Evolutionary conservation across 1,140 invertebrate species (phyloP).

Genomic region (Tetramorium simillimum): DNA sequence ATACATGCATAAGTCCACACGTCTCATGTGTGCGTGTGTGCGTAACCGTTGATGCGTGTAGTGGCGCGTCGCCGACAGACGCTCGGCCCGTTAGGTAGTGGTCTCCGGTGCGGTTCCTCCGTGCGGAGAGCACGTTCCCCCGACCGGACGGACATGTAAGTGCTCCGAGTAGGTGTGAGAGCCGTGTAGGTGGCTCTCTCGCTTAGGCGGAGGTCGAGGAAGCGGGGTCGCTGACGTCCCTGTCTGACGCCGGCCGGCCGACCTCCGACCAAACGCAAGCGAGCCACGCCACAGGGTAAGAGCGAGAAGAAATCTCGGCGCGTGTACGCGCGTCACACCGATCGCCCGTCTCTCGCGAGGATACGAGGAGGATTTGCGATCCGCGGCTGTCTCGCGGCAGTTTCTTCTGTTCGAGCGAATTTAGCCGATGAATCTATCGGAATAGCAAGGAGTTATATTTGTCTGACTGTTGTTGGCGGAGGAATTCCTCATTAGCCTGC

Average conservation of each 20-base stretch:
- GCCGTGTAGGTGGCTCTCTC: slow-evolving; percentile 72
- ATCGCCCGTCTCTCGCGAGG: background rate
- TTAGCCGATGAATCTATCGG: background rate
- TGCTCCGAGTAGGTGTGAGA: slow-evolving; percentile 59
- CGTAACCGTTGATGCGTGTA: slow-evolving; percentile 42
- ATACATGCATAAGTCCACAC: background rate
- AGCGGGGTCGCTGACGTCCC: slow-evolving; percentile 52
- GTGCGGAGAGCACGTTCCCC: slow-evolving; percentile 39
- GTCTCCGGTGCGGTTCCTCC: slow-evolving; percentile 54
- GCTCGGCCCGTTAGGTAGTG: slow-evolving; percentile 49
- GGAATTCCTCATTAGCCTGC: background rate
- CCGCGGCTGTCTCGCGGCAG: background rate
- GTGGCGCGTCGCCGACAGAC: slow-evolving; percentile 43
- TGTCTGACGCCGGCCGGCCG: background rate
- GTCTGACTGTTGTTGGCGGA: background rate
- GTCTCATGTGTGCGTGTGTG: background rate
- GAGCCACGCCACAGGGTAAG: slow-evolving; percentile 39
- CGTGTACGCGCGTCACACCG: background rate
- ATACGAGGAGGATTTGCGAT: background rate
- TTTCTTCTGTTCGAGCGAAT: background rate
- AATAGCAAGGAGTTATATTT: background rate
- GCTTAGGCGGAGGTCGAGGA: slow-evolving; percentile 63
- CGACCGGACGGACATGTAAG: slow-evolving; percentile 32
- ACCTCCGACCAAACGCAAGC: slow-evolving; percentile 44
- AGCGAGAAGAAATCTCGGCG: slow-evolving; percentile 54